phyloP scores from a whole-genome alignment of 2,797 vertebrate species.

The Yasuhikotakia modesta region DNA sequence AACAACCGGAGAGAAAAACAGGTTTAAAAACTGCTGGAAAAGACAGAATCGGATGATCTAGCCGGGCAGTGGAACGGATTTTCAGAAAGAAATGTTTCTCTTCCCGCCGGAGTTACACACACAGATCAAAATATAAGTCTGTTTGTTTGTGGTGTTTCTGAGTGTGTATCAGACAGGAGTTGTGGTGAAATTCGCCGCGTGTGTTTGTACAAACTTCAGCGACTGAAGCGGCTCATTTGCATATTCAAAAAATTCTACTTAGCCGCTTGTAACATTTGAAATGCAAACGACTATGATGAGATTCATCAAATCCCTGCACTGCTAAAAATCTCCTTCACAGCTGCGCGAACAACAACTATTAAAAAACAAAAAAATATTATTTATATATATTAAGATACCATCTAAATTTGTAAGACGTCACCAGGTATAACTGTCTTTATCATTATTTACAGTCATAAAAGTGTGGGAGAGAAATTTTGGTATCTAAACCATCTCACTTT shows the following conservation, averaged over 20 bases:
- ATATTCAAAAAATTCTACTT: not conserved
- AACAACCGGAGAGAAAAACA: conserved; percentile 8
- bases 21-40: not conserved
- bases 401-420: too few relatives aligned
- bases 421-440: too few relatives aligned
- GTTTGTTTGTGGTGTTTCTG: not conserved
- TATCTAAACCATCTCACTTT: not conserved
- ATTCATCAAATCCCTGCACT: not conserved
- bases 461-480: too few relatives aligned
- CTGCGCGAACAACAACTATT: not conserved
- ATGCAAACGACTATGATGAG: not conserved
- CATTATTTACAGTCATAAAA: too few relatives aligned
- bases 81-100: conserved; percentile 47
- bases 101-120: conserved; percentile 18
- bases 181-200: not conserved
- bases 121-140: conserved; percentile 2
- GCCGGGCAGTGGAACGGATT: conserved; percentile 65
- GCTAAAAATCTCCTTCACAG: not conserved
- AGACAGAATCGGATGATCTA: conserved; percentile 45
- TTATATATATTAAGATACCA: too few relatives aligned
- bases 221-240: not conserved
- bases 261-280: not conserved
- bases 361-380: too few relatives aligned
- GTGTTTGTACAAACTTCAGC: not conserved
- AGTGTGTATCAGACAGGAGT: not conserved